Evolutionary conservation across 2,888 invertebrate species (phyloP).

Genomic region (Zygaena filipendulae): DNA sequence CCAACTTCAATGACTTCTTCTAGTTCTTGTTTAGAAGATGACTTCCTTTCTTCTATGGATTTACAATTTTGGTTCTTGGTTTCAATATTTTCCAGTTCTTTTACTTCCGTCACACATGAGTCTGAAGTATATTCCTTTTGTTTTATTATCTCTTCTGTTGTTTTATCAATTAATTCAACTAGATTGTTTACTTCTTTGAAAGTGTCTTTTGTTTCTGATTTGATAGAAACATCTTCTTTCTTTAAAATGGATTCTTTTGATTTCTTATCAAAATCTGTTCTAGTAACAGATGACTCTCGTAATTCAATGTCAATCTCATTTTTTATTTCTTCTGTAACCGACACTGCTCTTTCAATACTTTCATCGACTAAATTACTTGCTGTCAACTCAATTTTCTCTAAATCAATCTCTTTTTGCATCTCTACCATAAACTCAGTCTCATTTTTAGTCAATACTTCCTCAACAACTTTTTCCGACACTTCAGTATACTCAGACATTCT

Average conservation of each 20-base stretch:
- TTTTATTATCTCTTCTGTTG: constrained; percentile 16
- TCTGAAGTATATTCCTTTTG: no score
- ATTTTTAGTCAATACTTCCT: constrained; percentile 19
- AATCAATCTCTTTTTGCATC: constrained; percentile 29
- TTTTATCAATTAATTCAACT: constrained; percentile 18
- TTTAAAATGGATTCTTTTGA: constrained; percentile 10
- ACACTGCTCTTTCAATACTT: constrained; percentile 41
- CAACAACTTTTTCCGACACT: constrained; percentile 15
- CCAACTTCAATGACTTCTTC: constrained; percentile 25
- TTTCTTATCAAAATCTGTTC: constrained; percentile 9
- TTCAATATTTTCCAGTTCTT: constrained; percentile 21
- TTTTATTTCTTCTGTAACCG: constrained; percentile 39
- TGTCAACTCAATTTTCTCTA: constrained; percentile 38
- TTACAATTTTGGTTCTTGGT: constrained; percentile 17
- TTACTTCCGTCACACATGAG: constrained; percentile 14
- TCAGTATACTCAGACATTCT: constrained; percentile 7
- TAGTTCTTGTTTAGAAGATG: constrained; percentile 21
- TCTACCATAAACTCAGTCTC: constrained; percentile 22
- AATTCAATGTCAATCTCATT: constrained; percentile 36
- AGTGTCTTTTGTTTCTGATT: neutral
- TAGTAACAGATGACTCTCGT: constrained; percentile 3
- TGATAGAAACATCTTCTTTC: neutral
- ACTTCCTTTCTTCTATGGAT: constrained; percentile 20
- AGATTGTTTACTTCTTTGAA: constrained; percentile 13
- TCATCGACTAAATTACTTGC: constrained; percentile 39